Evolutionary conservation across 2,113 vertebrate species (phyloP).

Genomic region (Daubentonia madagascariensis): DNA sequence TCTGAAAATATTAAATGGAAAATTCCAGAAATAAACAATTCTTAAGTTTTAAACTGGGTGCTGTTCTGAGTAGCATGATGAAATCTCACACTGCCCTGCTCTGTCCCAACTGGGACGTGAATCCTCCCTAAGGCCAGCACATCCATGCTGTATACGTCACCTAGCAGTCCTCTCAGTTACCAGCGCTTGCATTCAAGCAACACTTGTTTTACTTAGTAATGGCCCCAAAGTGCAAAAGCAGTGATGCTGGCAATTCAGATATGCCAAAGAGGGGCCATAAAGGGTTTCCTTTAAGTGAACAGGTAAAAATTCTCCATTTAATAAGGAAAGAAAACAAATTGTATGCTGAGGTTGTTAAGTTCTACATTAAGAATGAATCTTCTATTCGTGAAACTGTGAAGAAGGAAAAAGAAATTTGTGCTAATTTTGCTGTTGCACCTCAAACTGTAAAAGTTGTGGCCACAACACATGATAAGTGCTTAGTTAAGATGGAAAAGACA

Average conservation of each 20-base stretch:
- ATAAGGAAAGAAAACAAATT: not conserved
- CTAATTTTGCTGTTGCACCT: not conserved
- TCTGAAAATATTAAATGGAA: not conserved
- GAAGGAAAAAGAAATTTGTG: not conserved
- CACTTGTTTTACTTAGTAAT: not conserved
- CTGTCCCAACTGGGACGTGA: not conserved
- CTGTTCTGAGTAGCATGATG: not conserved
- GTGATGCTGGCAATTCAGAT: not conserved
- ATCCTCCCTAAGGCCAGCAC: not conserved
- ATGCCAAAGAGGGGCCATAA: not conserved
- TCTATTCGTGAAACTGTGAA: not conserved
- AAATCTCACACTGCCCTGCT: not conserved
- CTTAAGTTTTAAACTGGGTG: not conserved
- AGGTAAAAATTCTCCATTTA: not conserved
- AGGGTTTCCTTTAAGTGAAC: not conserved
- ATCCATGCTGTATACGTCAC: not conserved
- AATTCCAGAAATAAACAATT: not conserved
- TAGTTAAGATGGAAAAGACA: not conserved
- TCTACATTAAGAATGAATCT: not conserved
- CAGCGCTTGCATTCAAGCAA: no score
- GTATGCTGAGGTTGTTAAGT: not conserved
- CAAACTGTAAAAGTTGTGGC: not conserved
- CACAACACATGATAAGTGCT: not conserved
- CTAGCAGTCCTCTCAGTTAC: no score
- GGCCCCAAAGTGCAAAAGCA: not conserved